Conservation (phyloP, 2,888 invertebrate species). For the Amphipoea lucens region DNA sequence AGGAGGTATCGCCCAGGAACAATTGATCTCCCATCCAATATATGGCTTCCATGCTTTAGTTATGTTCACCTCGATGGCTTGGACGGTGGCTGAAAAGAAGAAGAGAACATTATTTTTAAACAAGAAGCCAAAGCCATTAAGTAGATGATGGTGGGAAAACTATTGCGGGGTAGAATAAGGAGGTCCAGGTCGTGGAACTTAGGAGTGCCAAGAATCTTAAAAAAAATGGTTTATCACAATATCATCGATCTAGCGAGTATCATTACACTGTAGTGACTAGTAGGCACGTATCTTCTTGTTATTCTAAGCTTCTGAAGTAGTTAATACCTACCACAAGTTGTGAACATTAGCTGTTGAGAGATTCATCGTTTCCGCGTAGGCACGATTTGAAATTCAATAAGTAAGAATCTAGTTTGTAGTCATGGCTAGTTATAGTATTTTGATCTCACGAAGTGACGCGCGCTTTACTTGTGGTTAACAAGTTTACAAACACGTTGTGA, state of each 20-base stretch:
- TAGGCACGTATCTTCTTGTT: neutral
- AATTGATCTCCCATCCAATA: constrained; percentile 81
- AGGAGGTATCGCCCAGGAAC: constrained; percentile 76
- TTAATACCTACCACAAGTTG: neutral
- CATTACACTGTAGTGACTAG: neutral
- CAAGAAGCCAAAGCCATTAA: neutral
- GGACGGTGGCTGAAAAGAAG: constrained; percentile 66
- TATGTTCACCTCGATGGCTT: constrained; percentile 74
- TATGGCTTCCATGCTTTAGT: constrained; percentile 76
- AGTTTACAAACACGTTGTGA: too few species aligned
- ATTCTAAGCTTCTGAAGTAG: neutral
- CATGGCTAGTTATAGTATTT: too few species aligned
- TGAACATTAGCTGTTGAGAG: constrained; percentile 5
- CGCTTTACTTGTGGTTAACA: too few species aligned
- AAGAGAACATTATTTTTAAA: neutral
- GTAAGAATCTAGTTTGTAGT: too few species aligned
- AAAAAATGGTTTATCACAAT: neutral
- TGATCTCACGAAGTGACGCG: too few species aligned
- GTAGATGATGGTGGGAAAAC: neutral
- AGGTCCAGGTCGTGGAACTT: neutral
- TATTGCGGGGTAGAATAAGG: neutral
- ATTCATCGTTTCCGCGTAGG: neutral
- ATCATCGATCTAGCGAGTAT: neutral
- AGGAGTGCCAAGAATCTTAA: neutral
- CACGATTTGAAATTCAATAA: too few species aligned